Conservation (phyloP, 1,140 invertebrate species). For the Hylyphantes graminicola region DNA sequence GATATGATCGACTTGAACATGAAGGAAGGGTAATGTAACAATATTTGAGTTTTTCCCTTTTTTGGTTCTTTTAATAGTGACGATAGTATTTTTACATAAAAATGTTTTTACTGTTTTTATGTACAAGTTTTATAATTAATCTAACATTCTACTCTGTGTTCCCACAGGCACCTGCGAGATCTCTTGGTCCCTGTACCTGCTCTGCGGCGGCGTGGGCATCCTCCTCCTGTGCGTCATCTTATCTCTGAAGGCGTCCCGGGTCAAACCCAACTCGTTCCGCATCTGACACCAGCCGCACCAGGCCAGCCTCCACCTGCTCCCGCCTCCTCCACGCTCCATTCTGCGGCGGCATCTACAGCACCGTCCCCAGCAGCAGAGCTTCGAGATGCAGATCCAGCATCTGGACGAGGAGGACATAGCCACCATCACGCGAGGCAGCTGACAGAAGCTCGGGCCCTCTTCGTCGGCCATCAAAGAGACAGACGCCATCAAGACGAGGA, state of each 20-base stretch:
- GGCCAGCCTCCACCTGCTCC: background rate
- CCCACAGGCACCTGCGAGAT: conserved; percentile 33
- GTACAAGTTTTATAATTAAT: too few species aligned
- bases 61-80: too few species aligned
- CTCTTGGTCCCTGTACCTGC: conserved; percentile 59
- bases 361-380: conserved; percentile 47
- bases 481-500: too few species aligned
- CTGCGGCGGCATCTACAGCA: conserved; percentile 14
- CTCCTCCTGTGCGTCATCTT: conserved; percentile 57
- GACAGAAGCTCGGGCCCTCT: conserved; percentile 21
- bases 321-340: background rate
- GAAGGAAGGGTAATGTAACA: too few species aligned
- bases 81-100: too few species aligned
- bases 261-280: conserved; percentile 60
- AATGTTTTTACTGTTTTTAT: too few species aligned
- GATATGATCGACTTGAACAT: too few species aligned
- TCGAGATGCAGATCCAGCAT: conserved; percentile 59
- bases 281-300: conserved; percentile 60
- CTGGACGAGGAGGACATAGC: conserved; percentile 57
- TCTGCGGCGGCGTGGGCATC: conserved; percentile 44
- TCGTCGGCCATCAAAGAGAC: too few species aligned
- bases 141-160: background rate
- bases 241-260: conserved; percentile 57
- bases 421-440: conserved; percentile 55
- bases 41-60: too few species aligned